phyloP scores from a whole-genome alignment of 2,113 vertebrate species.

The Cacatua alba region DNA sequence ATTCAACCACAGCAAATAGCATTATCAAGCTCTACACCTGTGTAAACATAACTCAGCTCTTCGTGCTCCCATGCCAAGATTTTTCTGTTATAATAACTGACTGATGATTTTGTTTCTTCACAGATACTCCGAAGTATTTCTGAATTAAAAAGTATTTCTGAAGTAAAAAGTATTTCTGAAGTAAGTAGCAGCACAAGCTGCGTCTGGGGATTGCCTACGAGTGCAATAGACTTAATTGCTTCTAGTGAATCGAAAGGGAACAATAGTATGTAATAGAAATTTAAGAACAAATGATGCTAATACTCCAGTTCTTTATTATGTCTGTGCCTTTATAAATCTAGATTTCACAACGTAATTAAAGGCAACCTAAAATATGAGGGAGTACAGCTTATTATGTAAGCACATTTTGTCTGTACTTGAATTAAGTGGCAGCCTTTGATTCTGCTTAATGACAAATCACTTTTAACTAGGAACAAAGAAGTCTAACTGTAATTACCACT shows the following conservation, averaged over 20 bases:
- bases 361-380: conserved; percentile 1
- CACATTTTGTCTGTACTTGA: conserved; percentile 20
- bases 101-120: background rate
- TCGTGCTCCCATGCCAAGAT: background rate
- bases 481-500: conserved; percentile 11
- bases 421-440: conserved; percentile 42
- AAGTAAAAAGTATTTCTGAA: background rate
- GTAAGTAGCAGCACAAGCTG: background rate
- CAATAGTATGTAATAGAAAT: background rate
- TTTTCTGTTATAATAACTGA: background rate
- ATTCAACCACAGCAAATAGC: background rate
- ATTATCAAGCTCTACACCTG: background rate
- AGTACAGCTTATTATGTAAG: conserved; percentile 6
- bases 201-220: background rate
- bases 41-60: background rate
- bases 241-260: background rate
- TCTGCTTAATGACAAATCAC: conserved; percentile 45
- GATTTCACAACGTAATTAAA: conserved; percentile 47
- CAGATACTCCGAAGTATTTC: background rate
- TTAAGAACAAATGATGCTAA: conserved; percentile 15
- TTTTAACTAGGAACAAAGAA: conserved; percentile 50
- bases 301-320: background rate
- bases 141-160: background rate
- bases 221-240: background rate
- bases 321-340: conserved; percentile 5